Conservation (phyloP, 2,113 vertebrate genomes). For the Typhlomys cinereus region DNA sequence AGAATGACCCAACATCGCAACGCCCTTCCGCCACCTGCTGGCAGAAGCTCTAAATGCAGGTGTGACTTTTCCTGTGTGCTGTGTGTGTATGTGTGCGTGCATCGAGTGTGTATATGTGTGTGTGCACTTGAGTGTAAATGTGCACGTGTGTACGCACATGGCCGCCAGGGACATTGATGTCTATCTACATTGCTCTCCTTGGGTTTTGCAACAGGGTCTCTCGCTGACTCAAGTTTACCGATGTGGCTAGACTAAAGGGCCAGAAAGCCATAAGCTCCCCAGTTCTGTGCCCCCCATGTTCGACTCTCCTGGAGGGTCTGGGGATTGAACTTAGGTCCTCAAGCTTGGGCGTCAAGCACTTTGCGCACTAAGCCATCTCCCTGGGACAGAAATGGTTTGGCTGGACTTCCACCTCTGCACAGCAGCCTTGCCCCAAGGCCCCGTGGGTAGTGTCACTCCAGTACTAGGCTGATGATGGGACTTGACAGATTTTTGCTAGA, state of each 20-base stretch:
- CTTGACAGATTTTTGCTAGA: neutral
- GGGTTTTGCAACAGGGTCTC: too few species aligned
- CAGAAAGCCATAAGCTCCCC: neutral
- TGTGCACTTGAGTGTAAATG: neutral
- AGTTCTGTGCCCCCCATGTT: neutral
- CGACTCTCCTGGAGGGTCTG: neutral
- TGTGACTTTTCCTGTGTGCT: too few species aligned
- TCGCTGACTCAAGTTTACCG: too few species aligned
- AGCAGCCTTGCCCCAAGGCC: neutral
- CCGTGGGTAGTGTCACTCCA: neutral
- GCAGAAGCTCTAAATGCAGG: neutral
- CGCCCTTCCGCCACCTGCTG: conserved; percentile 49
- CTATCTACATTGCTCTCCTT: too few species aligned
- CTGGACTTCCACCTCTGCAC: neutral
- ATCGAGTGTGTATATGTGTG: neutral
- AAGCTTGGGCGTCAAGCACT: neutral
- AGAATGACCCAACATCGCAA: neutral
- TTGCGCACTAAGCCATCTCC: neutral
- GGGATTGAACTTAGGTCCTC: neutral
- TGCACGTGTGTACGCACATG: too few species aligned
- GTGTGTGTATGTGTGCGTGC: neutral
- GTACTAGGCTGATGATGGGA: neutral
- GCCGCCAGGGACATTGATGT: too few species aligned
- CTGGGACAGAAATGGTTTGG: neutral
- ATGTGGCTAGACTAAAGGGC: too few species aligned